Base-by-base conservation (phyloP, 2,797 vertebrate genomes). In the Vireo griseus region DNA sequence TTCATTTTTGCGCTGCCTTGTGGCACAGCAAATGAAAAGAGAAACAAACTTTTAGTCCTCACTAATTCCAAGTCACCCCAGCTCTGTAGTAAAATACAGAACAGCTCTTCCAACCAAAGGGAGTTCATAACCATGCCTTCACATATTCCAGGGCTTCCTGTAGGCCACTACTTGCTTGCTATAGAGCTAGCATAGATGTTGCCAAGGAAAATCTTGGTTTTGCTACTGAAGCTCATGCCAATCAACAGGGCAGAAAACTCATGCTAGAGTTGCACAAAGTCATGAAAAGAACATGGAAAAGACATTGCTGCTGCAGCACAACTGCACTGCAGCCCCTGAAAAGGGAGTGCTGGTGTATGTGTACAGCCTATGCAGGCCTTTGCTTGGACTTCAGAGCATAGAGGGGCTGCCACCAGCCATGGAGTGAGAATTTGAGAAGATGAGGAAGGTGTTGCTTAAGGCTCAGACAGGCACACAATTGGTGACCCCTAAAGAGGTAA, bases 321-420 rank as follows among this genome's bases (percentile, higher is more conserved):
- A 9, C 1, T 10, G 1, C 14, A 2, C 47, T 8, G 2, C 2
- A 24, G 45, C 11, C 50, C 44, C 17, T 1, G 11, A 37, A 85
- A 87, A 59, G 55, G 19, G n/a, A 37, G 37, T 29, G 16, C 20
- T 20, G 6, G 19, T 10, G 5, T 10, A 45, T 0, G 0, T 8
- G 13, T 19, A 42, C 15, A 31, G 17, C 22, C n/a, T 33, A 3
- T 11, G 29, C 17, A 67, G 73, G 33, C 44, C 31, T 58, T n/a
- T 72, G 28, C 22, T 42, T 54, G 55, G 26, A 35, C 26, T 51
- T 28, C 12, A 16, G 66, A 40, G 13, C 1, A 11, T 19, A 59
- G 9, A 33, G 15, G 21, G 44, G 22, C n/a, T 47, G 47, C 39
- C n/a, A 39, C 9, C 26, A 81, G 52, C 31, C 69, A 31, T 17